Percentiles rank a stretch among this genome's conserved stretches.
Conservation (phyloP, 2,888 invertebrate genomes). For the Xylophagus ater region DNA sequence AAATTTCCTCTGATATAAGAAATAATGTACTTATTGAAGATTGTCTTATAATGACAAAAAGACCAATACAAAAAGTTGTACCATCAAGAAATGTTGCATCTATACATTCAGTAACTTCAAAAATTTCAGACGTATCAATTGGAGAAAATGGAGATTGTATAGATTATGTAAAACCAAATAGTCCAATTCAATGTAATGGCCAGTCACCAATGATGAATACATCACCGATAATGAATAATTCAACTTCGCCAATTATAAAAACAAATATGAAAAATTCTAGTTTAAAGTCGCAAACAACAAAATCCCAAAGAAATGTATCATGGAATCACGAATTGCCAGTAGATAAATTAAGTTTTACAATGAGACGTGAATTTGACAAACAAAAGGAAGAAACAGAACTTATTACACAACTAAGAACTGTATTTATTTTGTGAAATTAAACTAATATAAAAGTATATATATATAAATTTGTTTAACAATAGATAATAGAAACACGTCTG, state of each 20-base stretch:
- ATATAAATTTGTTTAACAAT: conserved; percentile 18
- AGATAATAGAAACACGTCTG: conserved; percentile 82
- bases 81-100: conserved; percentile 53
- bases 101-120: conserved; percentile 1
- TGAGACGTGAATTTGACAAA: conserved; percentile 83
- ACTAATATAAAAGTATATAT: too few species aligned
- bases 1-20: neutral
- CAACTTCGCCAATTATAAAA: conserved; percentile 36
- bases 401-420: conserved; percentile 70
- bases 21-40: neutral
- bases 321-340: conserved; percentile 62
- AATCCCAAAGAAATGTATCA: conserved; percentile 40
- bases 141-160: conserved; percentile 29
- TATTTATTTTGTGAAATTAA: too few species aligned
- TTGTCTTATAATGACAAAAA: conserved; percentile 28
- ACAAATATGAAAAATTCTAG: conserved; percentile 19
- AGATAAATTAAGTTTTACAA: conserved; percentile 79
- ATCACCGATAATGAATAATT: conserved; percentile 20
- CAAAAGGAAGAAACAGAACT: conserved; percentile 81
- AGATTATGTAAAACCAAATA: conserved; percentile 41
- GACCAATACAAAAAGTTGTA: conserved; percentile 68
- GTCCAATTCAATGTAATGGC: conserved; percentile 34
- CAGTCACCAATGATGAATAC: conserved; percentile 26
- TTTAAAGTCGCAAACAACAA: conserved; percentile 22
- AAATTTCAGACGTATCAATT: conserved; percentile 6